phyloP scores from a whole-genome alignment of 2,888 invertebrate species.

The Drosophila meridionalis region DNA sequence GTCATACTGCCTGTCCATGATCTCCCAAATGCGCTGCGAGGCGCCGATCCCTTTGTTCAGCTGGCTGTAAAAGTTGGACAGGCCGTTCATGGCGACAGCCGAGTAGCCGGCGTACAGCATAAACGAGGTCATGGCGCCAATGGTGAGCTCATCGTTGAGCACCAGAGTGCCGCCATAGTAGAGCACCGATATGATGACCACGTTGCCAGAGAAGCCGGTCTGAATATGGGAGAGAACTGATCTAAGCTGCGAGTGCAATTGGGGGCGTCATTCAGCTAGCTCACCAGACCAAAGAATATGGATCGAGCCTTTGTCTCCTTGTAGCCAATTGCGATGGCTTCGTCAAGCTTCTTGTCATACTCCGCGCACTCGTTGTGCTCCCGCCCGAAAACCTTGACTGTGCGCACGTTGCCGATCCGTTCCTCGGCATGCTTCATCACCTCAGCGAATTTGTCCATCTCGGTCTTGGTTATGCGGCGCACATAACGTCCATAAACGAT shows the following conservation, averaged over 20 bases:
- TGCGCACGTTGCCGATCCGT: slow-evolving; percentile 95
- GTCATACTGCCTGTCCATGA: slow-evolving; percentile 91
- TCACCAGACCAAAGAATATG: slow-evolving; percentile 95
- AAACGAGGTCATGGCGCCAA: slow-evolving; percentile 97
- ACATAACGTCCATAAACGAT: slow-evolving; percentile 94
- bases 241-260: background rate
- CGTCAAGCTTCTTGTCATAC: slow-evolving; percentile 89
- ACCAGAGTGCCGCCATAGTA: slow-evolving; percentile 97
- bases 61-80: slow-evolving; percentile 97
- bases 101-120: slow-evolving; percentile 97
- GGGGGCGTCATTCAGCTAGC: slow-evolving; percentile 23
- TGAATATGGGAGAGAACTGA: slow-evolving; percentile 76
- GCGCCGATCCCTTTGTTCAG: slow-evolving; percentile 97
- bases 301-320: slow-evolving; percentile 95
- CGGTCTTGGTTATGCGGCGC: slow-evolving; percentile 91
- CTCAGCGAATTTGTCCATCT: slow-evolving; percentile 90
- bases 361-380: slow-evolving; percentile 91
- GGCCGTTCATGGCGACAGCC: slow-evolving; percentile 94
- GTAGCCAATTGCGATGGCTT: slow-evolving; percentile 91
- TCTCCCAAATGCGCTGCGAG: slow-evolving; percentile 94
- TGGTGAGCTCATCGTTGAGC: slow-evolving; percentile 90
- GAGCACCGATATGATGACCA: slow-evolving; percentile 94
- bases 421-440: slow-evolving; percentile 93
- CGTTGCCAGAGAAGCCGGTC: slow-evolving; percentile 95
- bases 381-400: slow-evolving; percentile 96